Base-by-base conservation (phyloP, 2,113 vertebrate genomes). In the Eira barbara region DNA sequence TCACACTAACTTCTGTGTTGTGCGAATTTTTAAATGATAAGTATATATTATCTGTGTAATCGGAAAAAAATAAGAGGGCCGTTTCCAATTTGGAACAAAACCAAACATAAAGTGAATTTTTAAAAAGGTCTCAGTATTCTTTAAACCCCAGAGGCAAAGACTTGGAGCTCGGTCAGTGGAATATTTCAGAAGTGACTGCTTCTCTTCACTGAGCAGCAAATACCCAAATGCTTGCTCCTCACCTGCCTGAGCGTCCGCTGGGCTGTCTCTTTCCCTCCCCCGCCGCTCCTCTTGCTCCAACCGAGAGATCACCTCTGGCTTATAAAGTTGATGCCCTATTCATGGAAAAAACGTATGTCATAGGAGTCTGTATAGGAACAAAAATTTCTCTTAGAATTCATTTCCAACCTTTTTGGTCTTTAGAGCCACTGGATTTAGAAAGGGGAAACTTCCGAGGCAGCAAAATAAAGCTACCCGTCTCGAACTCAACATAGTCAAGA, bases 271-370 rank as follows among this genome's bases (percentile, higher is more conserved):
- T 89, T 71, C 52, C 55, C 18, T 71, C 36, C 21, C 12, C 93
- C 82, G 45, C 61, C 3, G 92, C 15, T 83, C 96, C 15, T 94
- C 90, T 81, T 80, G 80, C 23, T 97, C 97, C 93, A 97, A 52
- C 12, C 90, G 96, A 34, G 57, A 17, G 84, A 96, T 97, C 34
- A 92, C 61, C 29, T 92, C 55, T 18, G 97, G 94, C 61, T 97
- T 96, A 84, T 52, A 81, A 57, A 94, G 83, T 29, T 97, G 96
- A 74, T 94, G 84, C 27, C 98, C 96, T 95, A 73, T 65, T 87
- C 63, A 74, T 9, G 25, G 61, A 31, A 36, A 71, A 94, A 94
- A 71, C 65, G 18, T 25, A 21, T 34, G 25, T 57, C 69, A 94
- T 5, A 95, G 86, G 29, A 65, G 34, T 76, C 55, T 89, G 63